Percentiles rank a stretch among this genome's conserved stretches.
These are phyloP conservation scores for Drosophila pallidifrons DNA, from an alignment of 1,140 invertebrate genomes.

Conservation along the genomic window DNA sequence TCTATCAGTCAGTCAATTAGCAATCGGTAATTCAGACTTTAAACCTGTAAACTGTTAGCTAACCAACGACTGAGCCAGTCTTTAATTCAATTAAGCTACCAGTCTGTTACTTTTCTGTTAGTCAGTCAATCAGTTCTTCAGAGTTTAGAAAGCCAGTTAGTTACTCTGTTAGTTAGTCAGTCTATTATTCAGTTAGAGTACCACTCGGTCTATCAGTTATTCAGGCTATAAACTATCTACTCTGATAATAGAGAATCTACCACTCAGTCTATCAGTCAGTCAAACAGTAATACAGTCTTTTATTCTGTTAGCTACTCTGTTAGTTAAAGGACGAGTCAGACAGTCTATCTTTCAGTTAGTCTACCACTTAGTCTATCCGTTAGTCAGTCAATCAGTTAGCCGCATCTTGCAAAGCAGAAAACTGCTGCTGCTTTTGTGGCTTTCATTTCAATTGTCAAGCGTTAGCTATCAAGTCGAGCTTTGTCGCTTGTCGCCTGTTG, in stretches of 20 bases:
- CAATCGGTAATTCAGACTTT: not conserved
- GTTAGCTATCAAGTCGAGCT: constrained; percentile 39
- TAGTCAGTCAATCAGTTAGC: not conserved
- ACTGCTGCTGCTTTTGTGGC: constrained; percentile 1
- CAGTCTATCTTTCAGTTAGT: not conserved
- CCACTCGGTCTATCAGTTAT: not conserved
- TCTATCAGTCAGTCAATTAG: not conserved
- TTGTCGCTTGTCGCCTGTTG: constrained; percentile 25
- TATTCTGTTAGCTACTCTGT: not conserved
- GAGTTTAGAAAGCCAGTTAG: no score
- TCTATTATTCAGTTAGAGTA: not conserved
- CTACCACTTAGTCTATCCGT: not conserved
- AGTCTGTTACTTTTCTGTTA: not conserved
- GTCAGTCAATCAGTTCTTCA: not conserved
- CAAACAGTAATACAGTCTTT: not conserved
- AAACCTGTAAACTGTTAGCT: not conserved
- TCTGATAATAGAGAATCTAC: no score
- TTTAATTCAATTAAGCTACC: not conserved
- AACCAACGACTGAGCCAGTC: not conserved
- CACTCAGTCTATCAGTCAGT: not conserved
- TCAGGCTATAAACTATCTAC: not conserved
- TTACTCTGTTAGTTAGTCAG: no score
- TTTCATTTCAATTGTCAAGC: constrained; percentile 52
- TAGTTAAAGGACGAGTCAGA: not conserved
- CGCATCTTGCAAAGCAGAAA: not conserved